These are phyloP conservation scores for Botia kubotai DNA, from an alignment of 2,797 vertebrate species.

Conservation along the genomic window DNA sequence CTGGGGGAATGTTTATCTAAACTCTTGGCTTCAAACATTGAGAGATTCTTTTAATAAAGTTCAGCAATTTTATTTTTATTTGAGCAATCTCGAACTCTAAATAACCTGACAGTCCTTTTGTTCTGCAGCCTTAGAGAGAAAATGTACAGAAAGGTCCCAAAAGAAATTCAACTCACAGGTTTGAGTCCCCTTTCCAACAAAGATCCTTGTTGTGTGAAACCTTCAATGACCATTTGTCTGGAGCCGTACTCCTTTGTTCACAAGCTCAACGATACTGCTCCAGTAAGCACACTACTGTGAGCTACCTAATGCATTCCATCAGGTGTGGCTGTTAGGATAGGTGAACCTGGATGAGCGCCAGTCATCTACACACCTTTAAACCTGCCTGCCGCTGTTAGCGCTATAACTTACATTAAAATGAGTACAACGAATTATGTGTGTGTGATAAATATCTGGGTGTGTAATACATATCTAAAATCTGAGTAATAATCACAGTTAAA, in stretches of 20 bases:
- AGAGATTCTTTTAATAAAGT: background rate
- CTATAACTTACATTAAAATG: conserved; percentile 28
- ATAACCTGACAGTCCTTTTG: no score
- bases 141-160: background rate
- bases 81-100: no score
- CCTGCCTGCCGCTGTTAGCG: conserved; percentile 62
- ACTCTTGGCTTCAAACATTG: conserved; percentile 12
- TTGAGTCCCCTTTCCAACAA: background rate
- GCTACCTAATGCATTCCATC: conserved; percentile 58
- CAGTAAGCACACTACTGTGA: conserved; percentile 22
- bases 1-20: conserved; percentile 30
- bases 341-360: conserved; percentile 71
- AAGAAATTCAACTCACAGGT: conserved; percentile 37
- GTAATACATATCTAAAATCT: conserved; percentile 14
- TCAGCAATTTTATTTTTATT: background rate
- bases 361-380: conserved; percentile 72
- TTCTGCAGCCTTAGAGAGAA: background rate
- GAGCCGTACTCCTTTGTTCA: conserved; percentile 47
- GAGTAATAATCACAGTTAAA: conserved; percentile 23
- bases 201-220: background rate
- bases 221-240: conserved; percentile 7
- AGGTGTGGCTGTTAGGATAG: conserved; percentile 73
- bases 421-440: conserved; percentile 1
- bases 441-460: conserved; percentile 3
- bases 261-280: conserved; percentile 33